phyloP scores from a whole-genome alignment of 2,797 vertebrate species.

The Tachyglossus aculeatus region DNA sequence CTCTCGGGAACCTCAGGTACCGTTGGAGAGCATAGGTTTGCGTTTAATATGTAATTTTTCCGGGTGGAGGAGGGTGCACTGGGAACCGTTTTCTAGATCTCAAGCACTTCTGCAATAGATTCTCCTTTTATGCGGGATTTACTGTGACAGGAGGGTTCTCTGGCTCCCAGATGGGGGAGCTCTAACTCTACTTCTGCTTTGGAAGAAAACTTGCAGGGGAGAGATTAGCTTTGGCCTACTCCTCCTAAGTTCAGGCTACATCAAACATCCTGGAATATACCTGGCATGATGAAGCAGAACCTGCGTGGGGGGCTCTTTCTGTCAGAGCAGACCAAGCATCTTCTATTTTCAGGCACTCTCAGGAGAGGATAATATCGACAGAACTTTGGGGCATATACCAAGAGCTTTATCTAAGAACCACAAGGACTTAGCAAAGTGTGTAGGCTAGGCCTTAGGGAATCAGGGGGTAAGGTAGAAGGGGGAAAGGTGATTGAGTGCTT shows the following conservation, averaged over 20 bases:
- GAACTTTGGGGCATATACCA: too few species aligned
- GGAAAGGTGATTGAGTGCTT: too few species aligned
- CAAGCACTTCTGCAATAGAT: constrained; percentile 15
- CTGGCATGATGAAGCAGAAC: neutral
- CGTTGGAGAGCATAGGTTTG: too few species aligned
- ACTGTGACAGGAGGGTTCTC: constrained; percentile 8
- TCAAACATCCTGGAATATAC: constrained; percentile 10
- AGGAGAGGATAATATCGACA: constrained; percentile 13
- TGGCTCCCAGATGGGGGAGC: constrained; percentile 76
- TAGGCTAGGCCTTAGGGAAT: too few species aligned
- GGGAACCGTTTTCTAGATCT: neutral
- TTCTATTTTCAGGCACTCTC: neutral
- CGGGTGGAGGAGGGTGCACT: neutral
- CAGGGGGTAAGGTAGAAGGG: too few species aligned
- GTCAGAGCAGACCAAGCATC: neutral
- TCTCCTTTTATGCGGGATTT: constrained; percentile 11
- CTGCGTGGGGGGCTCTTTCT: neutral
- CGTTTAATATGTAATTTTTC: neutral
- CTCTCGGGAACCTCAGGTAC: too few species aligned
- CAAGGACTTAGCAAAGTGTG: too few species aligned
- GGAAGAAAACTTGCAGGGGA: constrained; percentile 10
- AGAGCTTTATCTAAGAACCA: too few species aligned
- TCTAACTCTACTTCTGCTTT: constrained; percentile 67
- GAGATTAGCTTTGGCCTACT: constrained; percentile 35
- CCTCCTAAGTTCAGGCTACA: constrained; percentile 33